Evolutionary conservation across 2,888 invertebrate genomes (phyloP), one percentile per base, ranked within the genome.

Genomic region (Oconnorella tubifera): DNA sequence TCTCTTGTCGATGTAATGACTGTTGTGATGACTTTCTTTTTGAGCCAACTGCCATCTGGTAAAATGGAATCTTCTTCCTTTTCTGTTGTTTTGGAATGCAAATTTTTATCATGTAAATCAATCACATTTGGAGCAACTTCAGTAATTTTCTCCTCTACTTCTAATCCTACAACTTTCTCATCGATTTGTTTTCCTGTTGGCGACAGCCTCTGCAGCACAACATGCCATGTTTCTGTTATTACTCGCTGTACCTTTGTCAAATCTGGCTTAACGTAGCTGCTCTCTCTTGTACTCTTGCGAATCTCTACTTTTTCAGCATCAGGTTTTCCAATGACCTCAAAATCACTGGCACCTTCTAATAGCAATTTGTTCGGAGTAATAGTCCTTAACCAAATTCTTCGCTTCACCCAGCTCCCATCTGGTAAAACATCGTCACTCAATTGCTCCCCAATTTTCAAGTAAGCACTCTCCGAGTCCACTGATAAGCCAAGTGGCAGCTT

Each of bases 41-140:
- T 51, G 6, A 19, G 10, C 53, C 53, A 51, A 27, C 53, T 51
- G 14, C 53, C 53, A 25, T 51, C 53, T 6, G 53, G 53, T 6
- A 19, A 27, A 10, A 27, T 51, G 23, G 10, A 6, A 6, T 25
- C 25, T 6, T 51, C 53, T 23, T 51, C 53, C 25, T 19, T 51
- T 25, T 6, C 25, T 6, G 53, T 51, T 6, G 25, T 25, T 6
- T 23, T 51, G 14, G 53, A 51, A 10, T 51, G 14, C 4, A 51
- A 10, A 25, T 51, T 23, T 25, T 6, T 6, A 25, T 10, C 53
- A 23, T 10, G 14, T 25, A 19, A 6, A 51, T 51, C 53, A 19
- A 25, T 51, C 10, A 51, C 53, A 51, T 51, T 27, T 25, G 10
- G 10, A 23, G 10, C 53, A 4, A 51, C 53, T 23, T 51, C 53